Evolutionary conservation across 1,140 invertebrate genomes (phyloP).

Genomic region (Drosophila murphyi): DNA sequence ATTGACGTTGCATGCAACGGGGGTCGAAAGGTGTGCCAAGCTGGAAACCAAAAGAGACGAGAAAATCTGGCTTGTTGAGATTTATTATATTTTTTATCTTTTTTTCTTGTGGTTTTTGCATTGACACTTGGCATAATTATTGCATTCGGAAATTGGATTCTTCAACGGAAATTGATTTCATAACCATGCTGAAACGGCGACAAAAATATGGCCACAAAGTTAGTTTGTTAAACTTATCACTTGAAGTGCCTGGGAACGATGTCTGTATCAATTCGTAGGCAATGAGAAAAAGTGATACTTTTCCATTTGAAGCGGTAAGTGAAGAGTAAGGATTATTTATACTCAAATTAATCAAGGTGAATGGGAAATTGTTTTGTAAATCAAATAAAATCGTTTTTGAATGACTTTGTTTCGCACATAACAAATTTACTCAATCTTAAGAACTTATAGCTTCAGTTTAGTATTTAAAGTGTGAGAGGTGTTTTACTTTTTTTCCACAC

Average conservation of each 20-base stretch:
- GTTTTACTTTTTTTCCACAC: neutral
- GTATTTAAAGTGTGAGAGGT: conserved; percentile 12
- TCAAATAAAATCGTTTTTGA: conserved; percentile 5
- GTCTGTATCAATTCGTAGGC: neutral
- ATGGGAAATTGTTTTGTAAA: neutral
- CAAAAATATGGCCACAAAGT: conserved; percentile 24
- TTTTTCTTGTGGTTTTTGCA: conserved; percentile 36
- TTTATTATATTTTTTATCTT: conserved; percentile 44
- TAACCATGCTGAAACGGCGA: conserved; percentile 48
- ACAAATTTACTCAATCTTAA: conserved; percentile 5
- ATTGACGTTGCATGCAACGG: conserved; percentile 49
- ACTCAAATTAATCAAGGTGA: neutral
- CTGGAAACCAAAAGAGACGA: neutral
- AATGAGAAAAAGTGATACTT: neutral
- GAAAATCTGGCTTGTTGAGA: conserved; percentile 15
- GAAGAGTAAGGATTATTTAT: too few species aligned
- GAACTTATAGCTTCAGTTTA: conserved; percentile 25
- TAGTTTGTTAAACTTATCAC: conserved; percentile 45
- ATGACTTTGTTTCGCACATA: conserved; percentile 5
- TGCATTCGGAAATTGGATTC: conserved; percentile 83
- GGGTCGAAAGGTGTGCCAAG: neutral
- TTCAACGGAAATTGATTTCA: conserved; percentile 80
- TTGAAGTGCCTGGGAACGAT: conserved; percentile 18
- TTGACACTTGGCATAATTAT: conserved; percentile 83
- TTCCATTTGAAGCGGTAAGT: neutral